Base-by-base conservation (phyloP, 2,797 vertebrate genomes). In the Enteromius treurensis region DNA sequence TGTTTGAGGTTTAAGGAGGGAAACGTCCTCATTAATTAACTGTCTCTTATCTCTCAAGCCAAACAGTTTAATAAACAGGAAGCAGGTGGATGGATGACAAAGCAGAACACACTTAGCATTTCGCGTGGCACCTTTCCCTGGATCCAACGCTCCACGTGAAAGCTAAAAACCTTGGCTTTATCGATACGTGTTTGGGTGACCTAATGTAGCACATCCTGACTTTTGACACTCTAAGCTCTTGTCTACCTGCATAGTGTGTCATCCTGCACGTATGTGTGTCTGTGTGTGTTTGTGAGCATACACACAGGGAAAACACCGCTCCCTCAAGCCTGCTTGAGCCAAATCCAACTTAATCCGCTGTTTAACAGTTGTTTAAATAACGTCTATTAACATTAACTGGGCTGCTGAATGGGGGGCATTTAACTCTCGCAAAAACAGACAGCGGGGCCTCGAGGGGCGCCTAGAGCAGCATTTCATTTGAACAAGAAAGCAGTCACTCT, bases 281-380 rank as follows among this genome's bases (percentile, higher is more conserved):
- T 85, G 29, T 85, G 62, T 64, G 78, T 70, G 17, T 78, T n/a
- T 62, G 19, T 53, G 49, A 67, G 19, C 58, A 86, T 64, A 88
- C 51, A 45, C 67, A 42, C 81, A 84, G 84, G 47, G 86, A 85
- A 88, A 92, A 91, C 89, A 82, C 89, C 75, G 86, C 91, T 89
- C 88, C 84, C 88, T 90, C 84, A 70, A 79, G 79, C 84, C 84
- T 85, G 83, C 88, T 70, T 86, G 87, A 71, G 74, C 49, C 88
- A 90, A 91, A 92, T 92, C 90, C 91, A 89, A 86, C 81, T 91
- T 92, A 92, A 94, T 93, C 92, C 90, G 84, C 90, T 92, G 91
- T 94, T 88, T 92, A 93, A 92, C 87, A 81, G 90, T 90, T 92
- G 92, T 94, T 95, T 93, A 95, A 94, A 94, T 92, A 93, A 91